These are phyloP conservation scores for Julus scandinavius DNA, from an alignment of 2,888 invertebrate genomes.

Conservation along the genomic window DNA sequence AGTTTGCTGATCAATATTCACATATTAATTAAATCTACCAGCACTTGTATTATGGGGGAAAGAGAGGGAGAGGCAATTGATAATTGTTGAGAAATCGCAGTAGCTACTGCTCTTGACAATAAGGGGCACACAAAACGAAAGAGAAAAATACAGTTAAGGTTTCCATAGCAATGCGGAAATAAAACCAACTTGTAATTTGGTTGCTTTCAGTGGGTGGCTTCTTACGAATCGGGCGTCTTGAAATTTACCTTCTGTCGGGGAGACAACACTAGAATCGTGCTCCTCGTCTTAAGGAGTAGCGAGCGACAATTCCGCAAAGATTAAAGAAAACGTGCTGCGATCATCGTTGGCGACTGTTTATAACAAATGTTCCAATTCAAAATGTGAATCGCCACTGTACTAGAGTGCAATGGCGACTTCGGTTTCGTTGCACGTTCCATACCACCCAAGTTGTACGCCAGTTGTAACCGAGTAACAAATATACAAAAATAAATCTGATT, in stretches of 20 bases:
- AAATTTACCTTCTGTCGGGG: not conserved
- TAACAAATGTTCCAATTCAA: not conserved
- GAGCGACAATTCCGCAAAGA: not conserved
- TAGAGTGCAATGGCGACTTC: not conserved
- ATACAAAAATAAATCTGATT: constrained; percentile 59
- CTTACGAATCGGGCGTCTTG: constrained; percentile 25
- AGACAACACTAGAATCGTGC: not conserved
- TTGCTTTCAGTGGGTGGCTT: constrained; percentile 36
- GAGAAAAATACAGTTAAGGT: not conserved
- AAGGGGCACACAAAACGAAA: not conserved
- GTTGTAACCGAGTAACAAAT: constrained; percentile 58
- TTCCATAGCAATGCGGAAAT: not conserved
- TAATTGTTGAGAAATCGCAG: not conserved
- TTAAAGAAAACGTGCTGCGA: constrained; percentile 20
- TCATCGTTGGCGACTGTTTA: not conserved
- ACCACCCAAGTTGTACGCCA: constrained; percentile 47
- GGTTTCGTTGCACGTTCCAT: not conserved
- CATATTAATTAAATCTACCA: not conserved
- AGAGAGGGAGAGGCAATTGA: not conserved
- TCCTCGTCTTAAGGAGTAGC: not conserved
- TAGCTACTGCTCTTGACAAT: not conserved
- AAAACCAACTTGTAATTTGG: not conserved
- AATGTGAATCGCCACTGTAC: not conserved
- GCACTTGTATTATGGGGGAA: not conserved
- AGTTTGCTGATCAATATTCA: not conserved